These are phyloP conservation scores for Leptothorax acervorum DNA, from an alignment of 2,888 invertebrate species.

Conservation along the genomic window DNA sequence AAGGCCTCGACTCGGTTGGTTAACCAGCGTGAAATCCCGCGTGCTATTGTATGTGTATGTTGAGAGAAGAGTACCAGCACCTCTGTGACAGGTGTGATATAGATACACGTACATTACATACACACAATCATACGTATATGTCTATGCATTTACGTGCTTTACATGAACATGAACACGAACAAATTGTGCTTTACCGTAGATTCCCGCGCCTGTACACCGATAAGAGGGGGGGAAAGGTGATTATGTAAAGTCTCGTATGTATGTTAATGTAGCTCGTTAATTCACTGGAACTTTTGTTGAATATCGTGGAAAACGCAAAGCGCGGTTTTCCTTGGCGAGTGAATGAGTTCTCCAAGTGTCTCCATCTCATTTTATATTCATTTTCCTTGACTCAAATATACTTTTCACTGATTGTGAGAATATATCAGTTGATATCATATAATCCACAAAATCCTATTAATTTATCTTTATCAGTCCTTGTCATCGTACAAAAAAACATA, in stretches of 20 bases:
- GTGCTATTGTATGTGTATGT: constrained; percentile 38
- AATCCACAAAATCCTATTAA: background rate
- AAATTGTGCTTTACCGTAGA: constrained; percentile 15
- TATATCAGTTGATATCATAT: background rate
- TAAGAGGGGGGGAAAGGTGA: background rate
- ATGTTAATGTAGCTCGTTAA: constrained; percentile 4
- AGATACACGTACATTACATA: background rate
- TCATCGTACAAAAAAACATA: background rate
- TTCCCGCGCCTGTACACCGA: background rate
- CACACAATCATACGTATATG: too few species aligned
- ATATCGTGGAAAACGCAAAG: background rate
- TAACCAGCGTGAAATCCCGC: constrained; percentile 81
- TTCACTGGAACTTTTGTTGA: constrained; percentile 10
- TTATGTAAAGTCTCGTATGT: constrained; percentile 36
- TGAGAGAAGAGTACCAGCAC: constrained; percentile 15
- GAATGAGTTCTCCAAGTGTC: constrained; percentile 12
- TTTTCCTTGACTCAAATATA: background rate
- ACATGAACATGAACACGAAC: background rate
- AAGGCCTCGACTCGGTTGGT: constrained; percentile 83
- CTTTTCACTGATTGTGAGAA: background rate
- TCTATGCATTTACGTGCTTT: background rate
- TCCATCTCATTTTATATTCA: background rate
- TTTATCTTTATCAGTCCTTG: background rate
- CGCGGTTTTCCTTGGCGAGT: constrained; percentile 5
- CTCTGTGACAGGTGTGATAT: constrained; percentile 21